phyloP scores from a whole-genome alignment of 2,113 vertebrate species.

The Saiga tatarica region DNA sequence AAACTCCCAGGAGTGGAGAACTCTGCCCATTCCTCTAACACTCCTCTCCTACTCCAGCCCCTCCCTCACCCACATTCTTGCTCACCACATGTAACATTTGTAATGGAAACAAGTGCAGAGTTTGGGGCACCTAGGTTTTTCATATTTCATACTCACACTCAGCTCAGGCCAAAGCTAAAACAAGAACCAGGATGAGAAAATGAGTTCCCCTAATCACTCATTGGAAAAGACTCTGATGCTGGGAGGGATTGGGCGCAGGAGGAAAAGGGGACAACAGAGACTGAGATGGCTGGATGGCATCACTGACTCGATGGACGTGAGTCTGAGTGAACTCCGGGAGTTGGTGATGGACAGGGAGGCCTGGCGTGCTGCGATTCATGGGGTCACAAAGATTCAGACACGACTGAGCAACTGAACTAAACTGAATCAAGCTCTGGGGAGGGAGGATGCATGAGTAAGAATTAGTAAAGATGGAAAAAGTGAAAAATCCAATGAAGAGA shows the following conservation, averaged over 20 bases:
- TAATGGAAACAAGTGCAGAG: neutral
- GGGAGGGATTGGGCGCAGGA: no score
- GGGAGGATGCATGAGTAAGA: neutral
- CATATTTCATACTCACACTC: neutral
- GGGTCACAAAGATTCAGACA: no score
- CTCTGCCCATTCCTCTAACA: neutral
- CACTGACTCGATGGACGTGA: no score
- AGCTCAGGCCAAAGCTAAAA: neutral
- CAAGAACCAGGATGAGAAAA: neutral
- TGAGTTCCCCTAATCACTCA: neutral
- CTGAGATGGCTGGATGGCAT: no score
- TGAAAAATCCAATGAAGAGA: neutral
- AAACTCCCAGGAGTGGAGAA: neutral
- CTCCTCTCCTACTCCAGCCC: neutral
- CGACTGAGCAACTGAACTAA: no score
- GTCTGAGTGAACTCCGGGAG: no score
- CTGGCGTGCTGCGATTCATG: no score
- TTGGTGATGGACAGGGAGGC: no score
- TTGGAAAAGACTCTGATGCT: no score
- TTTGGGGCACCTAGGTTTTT: neutral
- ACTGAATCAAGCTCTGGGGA: neutral
- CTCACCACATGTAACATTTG: neutral
- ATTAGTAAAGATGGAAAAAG: neutral
- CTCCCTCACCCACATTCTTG: neutral
- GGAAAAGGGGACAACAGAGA: no score